Percentiles rank a stretch among this genome's conserved stretches.
Conservation (phyloP, 2,888 invertebrate genomes). For the Eledona agricola region DNA sequence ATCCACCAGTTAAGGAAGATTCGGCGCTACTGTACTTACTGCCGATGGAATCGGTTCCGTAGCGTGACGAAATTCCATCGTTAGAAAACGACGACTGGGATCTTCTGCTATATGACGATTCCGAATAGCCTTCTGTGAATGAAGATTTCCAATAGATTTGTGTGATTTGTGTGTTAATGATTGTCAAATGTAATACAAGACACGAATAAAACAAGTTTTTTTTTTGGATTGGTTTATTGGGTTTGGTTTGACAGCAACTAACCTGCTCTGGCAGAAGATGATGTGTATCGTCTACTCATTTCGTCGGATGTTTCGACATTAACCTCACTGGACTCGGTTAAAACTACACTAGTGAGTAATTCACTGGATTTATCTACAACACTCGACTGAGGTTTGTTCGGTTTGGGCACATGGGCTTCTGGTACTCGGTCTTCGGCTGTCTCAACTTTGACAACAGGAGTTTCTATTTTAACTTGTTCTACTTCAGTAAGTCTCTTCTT, state of each 20-base stretch:
- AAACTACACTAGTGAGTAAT: slow-evolving; percentile 46
- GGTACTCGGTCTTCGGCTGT: background rate
- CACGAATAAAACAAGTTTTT: slow-evolving; percentile 9
- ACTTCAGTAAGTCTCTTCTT: no score
- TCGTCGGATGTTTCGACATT: slow-evolving; percentile 54
- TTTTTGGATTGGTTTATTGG: slow-evolving; percentile 15
- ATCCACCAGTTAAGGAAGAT: slow-evolving; percentile 34
- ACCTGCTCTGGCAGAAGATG: slow-evolving; percentile 52
- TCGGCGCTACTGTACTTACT: slow-evolving; percentile 41
- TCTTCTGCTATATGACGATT: slow-evolving; percentile 55
- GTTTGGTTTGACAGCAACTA: slow-evolving; percentile 38
- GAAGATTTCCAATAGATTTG: slow-evolving; percentile 27
- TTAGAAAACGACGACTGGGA: slow-evolving; percentile 51
- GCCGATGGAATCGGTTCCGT: slow-evolving; percentile 39
- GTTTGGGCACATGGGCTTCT: slow-evolving; percentile 1
- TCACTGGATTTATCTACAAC: slow-evolving; percentile 52
- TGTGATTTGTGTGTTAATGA: slow-evolving; percentile 21
- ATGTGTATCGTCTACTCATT: slow-evolving; percentile 57
- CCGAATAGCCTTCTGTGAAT: slow-evolving; percentile 57
- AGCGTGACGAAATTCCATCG: slow-evolving; percentile 47
- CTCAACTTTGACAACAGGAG: background rate
- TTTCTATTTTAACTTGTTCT: slow-evolving; percentile 1
- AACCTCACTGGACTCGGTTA: slow-evolving; percentile 54
- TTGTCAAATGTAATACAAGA: slow-evolving; percentile 18
- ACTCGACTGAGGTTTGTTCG: no score